Evolutionary conservation across 1,140 invertebrate species (phyloP), one percentile per base, ranked within the genome.

Genomic region (Idris sp.): DNA sequence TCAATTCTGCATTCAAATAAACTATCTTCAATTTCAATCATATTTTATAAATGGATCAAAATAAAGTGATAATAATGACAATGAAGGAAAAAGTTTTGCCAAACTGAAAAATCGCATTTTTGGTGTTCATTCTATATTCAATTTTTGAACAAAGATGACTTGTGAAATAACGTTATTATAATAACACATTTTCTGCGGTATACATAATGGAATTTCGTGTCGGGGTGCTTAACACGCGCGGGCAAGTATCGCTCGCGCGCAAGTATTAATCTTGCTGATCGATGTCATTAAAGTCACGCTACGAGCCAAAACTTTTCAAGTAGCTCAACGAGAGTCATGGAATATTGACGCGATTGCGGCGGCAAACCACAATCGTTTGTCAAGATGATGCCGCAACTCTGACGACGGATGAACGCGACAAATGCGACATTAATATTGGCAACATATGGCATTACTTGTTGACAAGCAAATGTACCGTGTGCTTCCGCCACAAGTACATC

Each of bases 361-460:
- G 73, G 43, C 38, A 11, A 59, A 22, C 58, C 73, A 33, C 73
- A 64, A 44, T 51, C 58, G 59, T 75, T 69, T 75, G 64, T 75
- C 72, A 74, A 58, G 46, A 68, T 46, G 40, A 54, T 62, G 43
- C 56, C 46, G 25, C 49, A 65, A 49, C 5, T 16, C 18, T 28
- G 46, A 44, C 30, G 38, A 16, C 49, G 54, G 56, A 74, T 38
- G 62, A 62, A 9, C 33, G 46, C 48, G 41, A 75, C 62, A 65
- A 75, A 75, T 65, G 64, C 58, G 43, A 69, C 56, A 62, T 75
- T 75, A 75, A 75, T 75, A 75, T 74, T 43, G 36, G 58, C 51
- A 48, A 59, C 74, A 67, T 65, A 71, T 76, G 74, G 74, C 54
- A 71, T 54, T 62, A 56, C 67, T 71, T 76, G 74, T 76, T 76